phyloP scores from a whole-genome alignment of 2,888 invertebrate genomes.

The Syritta pipiens region DNA sequence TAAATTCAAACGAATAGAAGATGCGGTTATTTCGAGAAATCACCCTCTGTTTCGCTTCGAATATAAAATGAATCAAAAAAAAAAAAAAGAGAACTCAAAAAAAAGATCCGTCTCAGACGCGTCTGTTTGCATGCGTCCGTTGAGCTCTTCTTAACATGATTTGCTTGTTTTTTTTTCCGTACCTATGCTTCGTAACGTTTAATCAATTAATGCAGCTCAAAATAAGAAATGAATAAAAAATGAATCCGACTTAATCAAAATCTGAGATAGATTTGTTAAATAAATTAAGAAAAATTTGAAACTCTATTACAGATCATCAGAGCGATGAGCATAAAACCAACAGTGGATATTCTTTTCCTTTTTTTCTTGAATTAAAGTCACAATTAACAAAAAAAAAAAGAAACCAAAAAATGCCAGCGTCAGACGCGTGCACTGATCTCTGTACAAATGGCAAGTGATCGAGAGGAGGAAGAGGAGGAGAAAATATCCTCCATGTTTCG shows the following conservation, averaged over 20 bases:
- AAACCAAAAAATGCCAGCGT: slow-evolving; percentile 5
- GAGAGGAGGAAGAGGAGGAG: slow-evolving; percentile 7
- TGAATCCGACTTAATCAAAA: slow-evolving; percentile 51
- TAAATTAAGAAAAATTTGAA: slow-evolving; percentile 15
- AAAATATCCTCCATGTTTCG: slow-evolving; percentile 10
- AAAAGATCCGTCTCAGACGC: slow-evolving; percentile 5
- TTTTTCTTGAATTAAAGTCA: no score
- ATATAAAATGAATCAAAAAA: slow-evolving; percentile 30
- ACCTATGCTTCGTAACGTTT: no score
- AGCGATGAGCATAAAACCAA: not conserved
- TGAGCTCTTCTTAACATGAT: no score
- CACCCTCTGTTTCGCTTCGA: slow-evolving; percentile 37
- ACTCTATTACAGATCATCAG: slow-evolving; percentile 20
- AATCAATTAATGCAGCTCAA: no score
- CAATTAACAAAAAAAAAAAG: no score
- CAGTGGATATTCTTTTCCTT: no score
- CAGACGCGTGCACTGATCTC: slow-evolving; percentile 55
- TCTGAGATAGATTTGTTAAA: slow-evolving; percentile 8
- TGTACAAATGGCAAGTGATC: slow-evolving; percentile 56
- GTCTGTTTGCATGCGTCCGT: no score
- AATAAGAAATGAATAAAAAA: no score
- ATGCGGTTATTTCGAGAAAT: slow-evolving; percentile 50
- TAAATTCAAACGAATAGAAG: slow-evolving; percentile 65
- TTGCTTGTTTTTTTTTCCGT: no score
- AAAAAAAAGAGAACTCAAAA: slow-evolving; percentile 22